Base-by-base conservation (phyloP, 2,113 vertebrate genomes). In the Ameiurus melas region DNA sequence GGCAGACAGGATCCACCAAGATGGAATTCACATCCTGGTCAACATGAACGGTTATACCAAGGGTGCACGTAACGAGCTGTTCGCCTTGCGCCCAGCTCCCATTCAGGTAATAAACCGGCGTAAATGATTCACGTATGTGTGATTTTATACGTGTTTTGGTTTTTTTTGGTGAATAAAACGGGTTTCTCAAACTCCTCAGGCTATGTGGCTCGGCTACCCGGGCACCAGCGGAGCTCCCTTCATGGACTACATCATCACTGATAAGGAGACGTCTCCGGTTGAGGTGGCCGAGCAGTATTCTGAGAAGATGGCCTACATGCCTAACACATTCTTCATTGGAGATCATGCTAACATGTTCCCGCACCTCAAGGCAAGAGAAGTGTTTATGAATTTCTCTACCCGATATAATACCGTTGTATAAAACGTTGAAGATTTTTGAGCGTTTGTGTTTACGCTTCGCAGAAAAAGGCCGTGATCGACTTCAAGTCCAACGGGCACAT, bases 391-490 rank as follows among this genome's bases (percentile, higher is more conserved):
- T 25, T 62, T 43, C 19, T 84, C 66, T 3, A 71, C 19, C 57
- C 20, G 19, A 13, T 43, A 1, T 85, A 17, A 60, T 71, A 14
- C 8, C 22, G 36, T 53, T 58, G 0, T 55, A 51, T 10, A 39
- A 68, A 10, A 30, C 47, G 33, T 79, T 1, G 57, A 33, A 33
- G 4, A 47, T 55, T 79, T 79, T 30, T 51, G 47, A 81, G 27
- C 36, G 20, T 84, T 75, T 90, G 81, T 86, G 86, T 91, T 62
- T 66, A 13, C 62, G 64, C 77, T 60, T 9, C 5, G 87, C 94
- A 99, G 98, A 99, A 99, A 97, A 99, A 99, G 93, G 98, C 98
- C n/a, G 98, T 99, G 78, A 99, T 99, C 87, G 98, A 99, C 94
- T 99, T 99, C 94, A 99, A 99, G 90, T 99, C 98, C 30, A 99